Evolutionary conservation across 2,888 invertebrate species (phyloP).

Genomic region (Synergus umbraculus): DNA sequence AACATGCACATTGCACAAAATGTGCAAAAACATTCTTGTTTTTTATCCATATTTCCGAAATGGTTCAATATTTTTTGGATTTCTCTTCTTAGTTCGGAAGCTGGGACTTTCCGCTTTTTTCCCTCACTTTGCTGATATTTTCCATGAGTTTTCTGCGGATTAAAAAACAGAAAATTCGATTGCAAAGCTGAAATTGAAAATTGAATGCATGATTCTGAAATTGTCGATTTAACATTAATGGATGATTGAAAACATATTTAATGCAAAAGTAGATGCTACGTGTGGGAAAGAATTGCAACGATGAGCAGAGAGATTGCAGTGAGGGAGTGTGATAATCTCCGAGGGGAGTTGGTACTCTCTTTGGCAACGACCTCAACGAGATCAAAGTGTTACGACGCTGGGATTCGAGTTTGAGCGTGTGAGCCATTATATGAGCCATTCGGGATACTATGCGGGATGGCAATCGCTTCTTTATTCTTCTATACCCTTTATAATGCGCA

Average conservation of each 20-base stretch:
- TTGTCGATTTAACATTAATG: neutral
- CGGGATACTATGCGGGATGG: neutral
- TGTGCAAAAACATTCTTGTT: neutral
- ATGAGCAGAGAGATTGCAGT: neutral
- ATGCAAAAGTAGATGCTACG: neutral
- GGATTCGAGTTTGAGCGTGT: conserved; percentile 36
- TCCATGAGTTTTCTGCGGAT: neutral
- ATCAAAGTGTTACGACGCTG: conserved; percentile 38
- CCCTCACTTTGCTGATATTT: neutral
- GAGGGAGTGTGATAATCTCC: conserved; percentile 18
- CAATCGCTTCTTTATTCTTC: neutral
- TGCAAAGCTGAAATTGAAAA: neutral
- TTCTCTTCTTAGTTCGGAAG: neutral
- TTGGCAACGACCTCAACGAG: conserved; percentile 41
- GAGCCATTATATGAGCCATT: conserved; percentile 19
- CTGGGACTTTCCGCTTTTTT: neutral
- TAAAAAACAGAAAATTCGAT: no score
- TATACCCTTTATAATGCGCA: neutral
- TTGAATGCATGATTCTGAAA: neutral
- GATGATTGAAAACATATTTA: neutral
- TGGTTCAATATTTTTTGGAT: no score
- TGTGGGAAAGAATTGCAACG: neutral
- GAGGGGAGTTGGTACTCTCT: conserved; percentile 8
- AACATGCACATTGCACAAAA: neutral
- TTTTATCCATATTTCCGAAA: neutral